Percentiles rank a stretch among this genome's conserved stretches.
Evolutionary conservation across 2,888 invertebrate genomes (phyloP).

Genomic region (Drosophila anomelani): DNA sequence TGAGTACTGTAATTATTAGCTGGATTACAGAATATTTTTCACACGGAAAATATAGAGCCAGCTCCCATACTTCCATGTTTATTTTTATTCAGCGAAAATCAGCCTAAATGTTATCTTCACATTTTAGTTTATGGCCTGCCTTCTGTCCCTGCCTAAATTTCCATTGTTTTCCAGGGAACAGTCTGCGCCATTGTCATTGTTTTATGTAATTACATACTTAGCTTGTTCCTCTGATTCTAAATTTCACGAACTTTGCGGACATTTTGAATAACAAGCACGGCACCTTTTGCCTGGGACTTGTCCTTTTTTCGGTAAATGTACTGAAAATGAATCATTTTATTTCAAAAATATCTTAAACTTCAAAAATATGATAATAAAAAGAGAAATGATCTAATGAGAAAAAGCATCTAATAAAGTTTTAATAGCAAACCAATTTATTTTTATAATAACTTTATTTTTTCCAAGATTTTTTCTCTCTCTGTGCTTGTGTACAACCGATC

Average conservation of each 20-base stretch:
- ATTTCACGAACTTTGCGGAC: conserved; percentile 11
- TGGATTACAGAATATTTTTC: background rate
- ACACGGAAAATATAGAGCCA: background rate
- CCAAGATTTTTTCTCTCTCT: background rate
- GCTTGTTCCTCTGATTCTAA: background rate
- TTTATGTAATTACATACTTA: conserved; percentile 18
- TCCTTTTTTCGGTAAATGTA: conserved; percentile 8
- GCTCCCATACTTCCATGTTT: background rate
- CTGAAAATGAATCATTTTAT: background rate
- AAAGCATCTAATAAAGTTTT: background rate
- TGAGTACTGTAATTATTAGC: background rate
- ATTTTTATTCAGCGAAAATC: background rate
- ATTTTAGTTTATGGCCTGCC: background rate
- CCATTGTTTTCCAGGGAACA: conserved; percentile 15
- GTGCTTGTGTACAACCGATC: conserved; percentile 52
- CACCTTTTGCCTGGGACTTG: conserved; percentile 15
- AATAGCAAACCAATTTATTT: background rate
- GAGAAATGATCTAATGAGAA: background rate
- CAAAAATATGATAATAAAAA: background rate
- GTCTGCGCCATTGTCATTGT: conserved; percentile 9
- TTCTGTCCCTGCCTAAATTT: background rate
- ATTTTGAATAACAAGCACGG: conserved; percentile 19
- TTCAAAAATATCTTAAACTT: too few relatives aligned
- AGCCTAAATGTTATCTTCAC: background rate
- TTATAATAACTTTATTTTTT: background rate